Conservation (phyloP, 1,140 invertebrate species). For the Cotesia glomerata region DNA sequence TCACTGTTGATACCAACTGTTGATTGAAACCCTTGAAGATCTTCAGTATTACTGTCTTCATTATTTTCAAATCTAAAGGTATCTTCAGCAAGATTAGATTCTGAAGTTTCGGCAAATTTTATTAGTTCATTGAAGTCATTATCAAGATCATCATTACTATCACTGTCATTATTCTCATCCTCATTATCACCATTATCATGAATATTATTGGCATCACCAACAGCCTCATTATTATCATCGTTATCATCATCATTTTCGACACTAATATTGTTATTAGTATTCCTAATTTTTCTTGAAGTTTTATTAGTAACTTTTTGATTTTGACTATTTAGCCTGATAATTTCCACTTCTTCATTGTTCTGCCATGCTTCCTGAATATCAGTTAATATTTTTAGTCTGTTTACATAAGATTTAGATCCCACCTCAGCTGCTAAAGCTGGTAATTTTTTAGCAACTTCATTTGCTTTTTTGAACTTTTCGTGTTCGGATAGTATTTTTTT, state of each 20-base stretch:
- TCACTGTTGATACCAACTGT: too few species aligned
- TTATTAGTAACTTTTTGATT: background rate
- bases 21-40: too few species aligned
- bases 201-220: too few species aligned
- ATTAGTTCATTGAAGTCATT: background rate
- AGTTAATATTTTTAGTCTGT: background rate
- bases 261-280: background rate
- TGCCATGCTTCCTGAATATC: background rate
- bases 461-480: constrained; percentile 6
- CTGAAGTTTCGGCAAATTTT: background rate
- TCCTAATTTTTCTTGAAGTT: background rate
- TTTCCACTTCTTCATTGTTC: background rate
- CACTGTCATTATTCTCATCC: too few species aligned
- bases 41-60: too few species aligned
- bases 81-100: background rate
- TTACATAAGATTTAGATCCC: background rate
- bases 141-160: background rate
- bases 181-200: too few species aligned
- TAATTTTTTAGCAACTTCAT: constrained; percentile 2
- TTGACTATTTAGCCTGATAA: background rate
- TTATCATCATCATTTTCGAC: too few species aligned
- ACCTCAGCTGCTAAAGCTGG: constrained; percentile 8
- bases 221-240: too few species aligned
- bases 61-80: too few species aligned
- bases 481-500: background rate